These are phyloP conservation scores for Tholera decimalis DNA, from an alignment of 2,888 invertebrate species.

Conservation along the genomic window DNA sequence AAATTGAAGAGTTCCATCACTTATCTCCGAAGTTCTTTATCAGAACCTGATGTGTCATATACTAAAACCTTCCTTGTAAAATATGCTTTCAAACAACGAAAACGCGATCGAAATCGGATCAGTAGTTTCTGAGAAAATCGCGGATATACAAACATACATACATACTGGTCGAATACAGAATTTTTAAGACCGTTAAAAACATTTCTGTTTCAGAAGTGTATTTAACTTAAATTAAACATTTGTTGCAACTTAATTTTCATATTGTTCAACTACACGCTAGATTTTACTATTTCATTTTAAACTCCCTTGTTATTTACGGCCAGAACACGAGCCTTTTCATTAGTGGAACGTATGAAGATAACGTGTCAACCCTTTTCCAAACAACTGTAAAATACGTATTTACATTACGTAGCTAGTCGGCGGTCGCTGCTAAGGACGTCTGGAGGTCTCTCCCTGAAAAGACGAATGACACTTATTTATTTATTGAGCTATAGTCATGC, in stretches of 20 bases:
- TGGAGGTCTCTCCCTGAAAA: conserved; percentile 80
- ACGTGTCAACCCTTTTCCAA: conserved; percentile 18
- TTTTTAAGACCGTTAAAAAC: no score
- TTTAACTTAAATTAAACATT: conserved; percentile 36
- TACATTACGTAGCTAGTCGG: conserved; percentile 46
- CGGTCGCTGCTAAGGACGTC: conserved; percentile 76
- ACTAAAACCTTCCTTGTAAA: no score
- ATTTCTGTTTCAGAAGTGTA: conserved; percentile 8
- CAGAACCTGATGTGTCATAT: no score
- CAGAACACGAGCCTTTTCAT: conserved; percentile 1
- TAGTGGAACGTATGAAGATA: conserved; percentile 11
- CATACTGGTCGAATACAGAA: no score
- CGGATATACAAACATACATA: no score
- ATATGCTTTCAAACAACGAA: no score
- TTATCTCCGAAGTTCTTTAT: no score
- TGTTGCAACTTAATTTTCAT: conserved; percentile 13
- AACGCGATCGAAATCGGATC: no score
- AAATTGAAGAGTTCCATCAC: no score
- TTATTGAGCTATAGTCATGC: conserved; percentile 72
- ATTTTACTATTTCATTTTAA: conserved; percentile 1
- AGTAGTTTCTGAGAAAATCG: no score
- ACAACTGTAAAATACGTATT: conserved; percentile 23
- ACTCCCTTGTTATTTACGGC: not conserved
- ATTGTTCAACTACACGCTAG: not conserved
- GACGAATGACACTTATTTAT: conserved; percentile 82